A percentile compares a stretch with the other conserved stretches of the same genome.
Conservation (phyloP, 2,113 vertebrate genomes). For the Bostrychus sinensis region DNA sequence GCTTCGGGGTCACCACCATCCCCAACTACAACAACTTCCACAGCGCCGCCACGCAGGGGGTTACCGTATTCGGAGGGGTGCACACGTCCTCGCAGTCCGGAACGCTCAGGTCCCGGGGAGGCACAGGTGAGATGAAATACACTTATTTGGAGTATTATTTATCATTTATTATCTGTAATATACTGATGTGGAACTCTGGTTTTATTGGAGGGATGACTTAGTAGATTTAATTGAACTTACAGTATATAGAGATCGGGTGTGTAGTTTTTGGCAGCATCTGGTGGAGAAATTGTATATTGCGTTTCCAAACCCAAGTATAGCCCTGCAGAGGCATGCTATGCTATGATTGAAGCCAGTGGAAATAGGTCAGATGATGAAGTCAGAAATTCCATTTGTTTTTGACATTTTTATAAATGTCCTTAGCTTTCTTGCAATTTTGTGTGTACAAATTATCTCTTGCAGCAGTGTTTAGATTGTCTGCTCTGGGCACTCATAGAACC, state of each 20-base stretch:
- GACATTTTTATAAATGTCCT: constrained; percentile 3
- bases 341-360: not conserved
- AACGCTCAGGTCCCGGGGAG: constrained; percentile 92
- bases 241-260: not conserved
- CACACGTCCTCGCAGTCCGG: constrained; percentile 97
- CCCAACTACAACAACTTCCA: constrained; percentile 99
- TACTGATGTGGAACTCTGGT: no score
- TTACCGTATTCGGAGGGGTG: constrained; percentile 96
- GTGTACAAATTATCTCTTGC: not conserved
- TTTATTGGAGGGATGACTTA: not conserved
- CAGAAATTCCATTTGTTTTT: constrained; percentile 3
- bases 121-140: constrained; percentile 85
- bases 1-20: constrained; percentile 94
- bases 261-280: constrained; percentile 3
- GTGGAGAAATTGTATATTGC: not conserved
- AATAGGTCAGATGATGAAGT: not conserved
- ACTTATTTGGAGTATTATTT: no score
- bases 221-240: no score
- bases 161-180: no score
- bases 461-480: not conserved
- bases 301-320: not conserved
- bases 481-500: not conserved
- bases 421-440: not conserved
- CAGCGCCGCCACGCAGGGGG: constrained; percentile 87
- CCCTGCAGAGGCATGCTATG: not conserved